phyloP scores from a whole-genome alignment of 2,113 vertebrate genomes.

The Nothoprocta perdicaria region DNA sequence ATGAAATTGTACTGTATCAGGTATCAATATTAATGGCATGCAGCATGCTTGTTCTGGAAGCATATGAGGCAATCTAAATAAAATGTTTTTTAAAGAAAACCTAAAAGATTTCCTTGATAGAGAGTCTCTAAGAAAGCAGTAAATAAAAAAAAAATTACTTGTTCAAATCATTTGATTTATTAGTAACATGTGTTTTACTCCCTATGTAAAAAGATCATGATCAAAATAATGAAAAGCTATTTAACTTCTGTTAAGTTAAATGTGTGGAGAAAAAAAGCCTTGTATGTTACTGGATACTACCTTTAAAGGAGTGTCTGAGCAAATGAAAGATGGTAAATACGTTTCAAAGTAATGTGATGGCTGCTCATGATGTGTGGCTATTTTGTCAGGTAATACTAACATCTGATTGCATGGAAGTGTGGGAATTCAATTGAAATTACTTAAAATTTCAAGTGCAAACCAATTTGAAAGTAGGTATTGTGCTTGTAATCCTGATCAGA shows the following conservation, averaged over 20 bases:
- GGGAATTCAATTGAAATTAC: background rate
- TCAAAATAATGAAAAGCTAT: background rate
- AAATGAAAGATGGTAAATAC: background rate
- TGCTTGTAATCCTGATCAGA: background rate
- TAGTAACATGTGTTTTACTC: background rate
- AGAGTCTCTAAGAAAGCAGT: background rate
- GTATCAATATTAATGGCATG: background rate
- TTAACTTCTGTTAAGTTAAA: too few species aligned
- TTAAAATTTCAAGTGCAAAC: background rate
- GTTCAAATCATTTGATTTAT: background rate
- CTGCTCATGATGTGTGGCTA: rapidly evolving
- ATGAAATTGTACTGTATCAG: background rate
- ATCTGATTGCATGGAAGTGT: background rate
- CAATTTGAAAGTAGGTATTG: background rate
- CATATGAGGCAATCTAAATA: background rate
- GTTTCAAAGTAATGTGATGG: background rate
- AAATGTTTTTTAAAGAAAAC: background rate
- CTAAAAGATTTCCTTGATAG: background rate
- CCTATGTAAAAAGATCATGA: background rate
- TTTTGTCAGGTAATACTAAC: background rate
- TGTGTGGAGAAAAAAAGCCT: background rate
- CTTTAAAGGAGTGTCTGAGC: background rate
- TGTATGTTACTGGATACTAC: background rate
- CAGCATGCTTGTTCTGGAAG: background rate
- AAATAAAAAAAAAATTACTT: background rate